These are phyloP conservation scores for Lophochroa leadbeateri DNA, from an alignment of 2,113 vertebrate species.

Conservation along the genomic window DNA sequence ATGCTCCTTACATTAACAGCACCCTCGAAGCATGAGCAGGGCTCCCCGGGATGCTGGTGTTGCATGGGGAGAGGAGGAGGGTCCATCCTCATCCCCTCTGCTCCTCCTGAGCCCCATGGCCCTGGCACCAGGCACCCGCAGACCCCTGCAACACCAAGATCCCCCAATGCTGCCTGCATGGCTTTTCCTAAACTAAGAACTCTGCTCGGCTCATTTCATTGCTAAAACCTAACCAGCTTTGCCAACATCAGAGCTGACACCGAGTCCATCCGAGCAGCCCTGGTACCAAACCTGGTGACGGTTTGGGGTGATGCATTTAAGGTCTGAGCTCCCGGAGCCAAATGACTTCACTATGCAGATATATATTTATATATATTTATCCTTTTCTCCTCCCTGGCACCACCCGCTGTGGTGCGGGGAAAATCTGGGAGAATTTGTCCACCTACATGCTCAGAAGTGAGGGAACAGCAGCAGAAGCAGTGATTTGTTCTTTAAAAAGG, in stretches of 20 bases:
- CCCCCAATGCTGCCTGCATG: rapidly evolving
- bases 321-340: neutral
- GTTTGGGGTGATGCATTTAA: neutral
- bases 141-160: rapidly evolving
- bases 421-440: neutral
- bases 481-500: neutral
- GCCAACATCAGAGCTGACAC: neutral
- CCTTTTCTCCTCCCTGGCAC: constrained; percentile 3
- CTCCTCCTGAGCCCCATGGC: neutral
- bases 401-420: neutral
- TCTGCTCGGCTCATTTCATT: neutral
- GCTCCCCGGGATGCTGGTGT: rapidly evolving
- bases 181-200: rapidly evolving
- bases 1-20: rapidly evolving
- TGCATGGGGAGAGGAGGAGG: neutral
- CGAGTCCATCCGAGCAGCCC: rapidly evolving
- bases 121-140: neutral
- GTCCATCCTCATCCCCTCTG: neutral
- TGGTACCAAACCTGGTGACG: neutral
- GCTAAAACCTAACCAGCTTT: neutral
- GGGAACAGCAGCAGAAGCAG: neutral
- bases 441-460: neutral
- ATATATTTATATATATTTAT: neutral
- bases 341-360: neutral
- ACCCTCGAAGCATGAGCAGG: neutral